phyloP scores from a whole-genome alignment of 1,140 invertebrate species.

The Diuraphis noxia region DNA sequence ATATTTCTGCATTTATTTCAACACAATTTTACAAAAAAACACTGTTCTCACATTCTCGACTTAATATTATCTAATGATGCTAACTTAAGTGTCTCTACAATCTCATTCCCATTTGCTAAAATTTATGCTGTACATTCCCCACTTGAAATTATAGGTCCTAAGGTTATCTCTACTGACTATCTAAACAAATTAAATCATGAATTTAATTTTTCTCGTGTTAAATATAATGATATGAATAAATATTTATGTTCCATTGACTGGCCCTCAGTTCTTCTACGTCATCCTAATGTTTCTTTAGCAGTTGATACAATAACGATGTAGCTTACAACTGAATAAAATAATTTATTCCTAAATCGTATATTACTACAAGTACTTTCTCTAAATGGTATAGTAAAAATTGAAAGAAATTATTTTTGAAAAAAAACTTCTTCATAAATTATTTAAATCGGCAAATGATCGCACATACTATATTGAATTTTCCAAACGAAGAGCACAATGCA shows the following conservation, averaged over 20 bases:
- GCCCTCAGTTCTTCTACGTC: not conserved
- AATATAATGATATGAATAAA: not conserved
- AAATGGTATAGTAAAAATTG: constrained; percentile 1
- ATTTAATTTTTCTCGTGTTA: no score
- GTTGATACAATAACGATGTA: not conserved
- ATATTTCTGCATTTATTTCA: no score
- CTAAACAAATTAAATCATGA: not conserved
- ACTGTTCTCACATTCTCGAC: no score
- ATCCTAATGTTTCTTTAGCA: not conserved
- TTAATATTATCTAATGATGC: no score
- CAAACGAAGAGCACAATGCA: not conserved
- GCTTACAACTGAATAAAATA: no score
- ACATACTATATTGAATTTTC: not conserved
- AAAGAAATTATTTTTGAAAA: not conserved
- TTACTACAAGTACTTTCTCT: not conserved
- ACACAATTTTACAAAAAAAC: no score
- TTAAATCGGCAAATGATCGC: not conserved
- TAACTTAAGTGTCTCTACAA: no score
- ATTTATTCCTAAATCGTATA: not conserved
- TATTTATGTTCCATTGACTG: not conserved
- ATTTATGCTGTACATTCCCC: not conserved
- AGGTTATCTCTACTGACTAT: not conserved
- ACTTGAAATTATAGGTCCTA: not conserved
- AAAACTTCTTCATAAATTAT: not conserved
- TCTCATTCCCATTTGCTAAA: no score